A percentile compares a stretch with the other conserved stretches of the same genome.
Evolutionary conservation across 2,113 vertebrate genomes (phyloP).

Genomic region (Tyto alba): DNA sequence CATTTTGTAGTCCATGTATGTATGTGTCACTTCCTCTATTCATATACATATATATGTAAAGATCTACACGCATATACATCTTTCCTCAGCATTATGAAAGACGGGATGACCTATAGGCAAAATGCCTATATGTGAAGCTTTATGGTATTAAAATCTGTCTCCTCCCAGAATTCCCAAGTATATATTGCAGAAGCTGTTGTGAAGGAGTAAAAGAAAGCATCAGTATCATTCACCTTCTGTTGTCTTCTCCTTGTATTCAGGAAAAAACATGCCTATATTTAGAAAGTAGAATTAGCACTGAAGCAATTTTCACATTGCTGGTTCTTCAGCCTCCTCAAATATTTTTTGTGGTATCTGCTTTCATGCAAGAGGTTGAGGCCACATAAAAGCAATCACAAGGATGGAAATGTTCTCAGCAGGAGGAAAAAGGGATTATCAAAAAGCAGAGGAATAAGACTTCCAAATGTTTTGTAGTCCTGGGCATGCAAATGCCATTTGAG

Average conservation of each 20-base stretch:
- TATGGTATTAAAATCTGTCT: background rate
- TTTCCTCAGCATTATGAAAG: background rate
- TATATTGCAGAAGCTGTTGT: background rate
- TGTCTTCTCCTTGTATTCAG: background rate
- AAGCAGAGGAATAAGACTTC: background rate
- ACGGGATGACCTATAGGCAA: background rate
- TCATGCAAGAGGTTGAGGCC: background rate
- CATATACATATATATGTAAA: background rate
- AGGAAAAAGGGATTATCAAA: constrained; percentile 9
- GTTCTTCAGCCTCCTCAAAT: background rate
- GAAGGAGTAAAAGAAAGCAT: background rate
- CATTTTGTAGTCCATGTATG: background rate
- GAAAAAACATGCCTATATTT: background rate
- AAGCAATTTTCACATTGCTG: constrained; percentile 32
- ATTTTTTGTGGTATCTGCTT: background rate
- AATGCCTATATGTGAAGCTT: background rate
- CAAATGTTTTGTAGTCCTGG: background rate
- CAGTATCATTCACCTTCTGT: background rate
- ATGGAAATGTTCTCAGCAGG: constrained; percentile 29
- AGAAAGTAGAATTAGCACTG: constrained; percentile 30
- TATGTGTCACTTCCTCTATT: background rate
- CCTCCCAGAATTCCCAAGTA: background rate
- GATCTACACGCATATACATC: background rate
- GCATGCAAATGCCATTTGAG: background rate
- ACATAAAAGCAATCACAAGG: constrained; percentile 31